Percentiles rank a stretch among this genome's conserved stretches.
Conservation (phyloP, 2,113 vertebrate species). For the Nicator chloris region DNA sequence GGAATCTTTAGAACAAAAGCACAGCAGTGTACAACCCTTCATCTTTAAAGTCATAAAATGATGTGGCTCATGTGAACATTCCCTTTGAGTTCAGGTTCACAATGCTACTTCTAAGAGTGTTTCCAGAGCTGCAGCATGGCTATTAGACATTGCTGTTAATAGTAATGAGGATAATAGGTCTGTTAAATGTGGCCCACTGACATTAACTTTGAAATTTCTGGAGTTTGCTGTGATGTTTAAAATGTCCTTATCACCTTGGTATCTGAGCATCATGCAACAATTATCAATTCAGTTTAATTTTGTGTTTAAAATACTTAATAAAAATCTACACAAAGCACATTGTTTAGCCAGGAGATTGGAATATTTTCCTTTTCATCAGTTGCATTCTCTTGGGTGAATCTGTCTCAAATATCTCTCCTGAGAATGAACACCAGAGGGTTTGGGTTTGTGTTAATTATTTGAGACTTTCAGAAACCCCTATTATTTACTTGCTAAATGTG, state of each 20-base stretch:
- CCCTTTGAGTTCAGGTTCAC: not conserved
- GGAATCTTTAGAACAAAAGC: not conserved
- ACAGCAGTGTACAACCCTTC: not conserved
- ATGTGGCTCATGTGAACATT: not conserved
- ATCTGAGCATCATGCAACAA: not conserved
- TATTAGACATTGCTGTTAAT: not conserved
- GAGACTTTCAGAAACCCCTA: constrained; percentile 20
- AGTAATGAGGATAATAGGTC: not conserved
- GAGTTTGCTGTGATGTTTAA: not conserved
- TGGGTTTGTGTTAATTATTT: constrained; percentile 54
- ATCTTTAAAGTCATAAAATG: not conserved
- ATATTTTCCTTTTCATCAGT: constrained; percentile 38
- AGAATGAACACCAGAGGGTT: constrained; percentile 62
- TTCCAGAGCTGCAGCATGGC: not conserved
- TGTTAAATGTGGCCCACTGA: not conserved
- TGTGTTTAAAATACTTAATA: not conserved
- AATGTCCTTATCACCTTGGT: not conserved
- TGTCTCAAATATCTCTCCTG: constrained; percentile 44
- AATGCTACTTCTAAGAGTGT: not conserved
- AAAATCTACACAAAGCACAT: constrained; percentile 40
- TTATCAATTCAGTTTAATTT: not conserved
- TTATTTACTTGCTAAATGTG: constrained; percentile 63
- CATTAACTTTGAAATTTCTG: not conserved
- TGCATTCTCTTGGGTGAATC: constrained; percentile 46
- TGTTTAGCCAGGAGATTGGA: constrained; percentile 46